A percentile compares a stretch with the other conserved stretches of the same genome.
Evolutionary conservation across 2,888 invertebrate genomes (phyloP).

Genomic region (Apomyelois bistriatella): DNA sequence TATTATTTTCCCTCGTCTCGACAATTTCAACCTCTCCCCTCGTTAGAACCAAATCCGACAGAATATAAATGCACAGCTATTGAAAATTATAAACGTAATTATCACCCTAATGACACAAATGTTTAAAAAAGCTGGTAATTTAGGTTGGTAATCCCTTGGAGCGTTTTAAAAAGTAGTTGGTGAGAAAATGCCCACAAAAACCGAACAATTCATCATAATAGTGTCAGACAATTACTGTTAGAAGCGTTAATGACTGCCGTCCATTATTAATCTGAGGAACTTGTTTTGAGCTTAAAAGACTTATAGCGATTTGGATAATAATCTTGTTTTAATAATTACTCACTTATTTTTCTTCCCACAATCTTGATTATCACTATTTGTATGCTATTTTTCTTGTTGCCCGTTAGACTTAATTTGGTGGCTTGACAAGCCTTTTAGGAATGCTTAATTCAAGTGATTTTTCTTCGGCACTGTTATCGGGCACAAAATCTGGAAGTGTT

Average conservation of each 20-base stretch:
- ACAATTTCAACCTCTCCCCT: slow-evolving; percentile 4
- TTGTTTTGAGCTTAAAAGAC: slow-evolving; percentile 68
- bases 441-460: slow-evolving; percentile 65
- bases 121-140: slow-evolving; percentile 43
- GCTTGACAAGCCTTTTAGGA: slow-evolving; percentile 67
- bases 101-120: slow-evolving; percentile 46
- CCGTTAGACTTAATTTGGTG: slow-evolving; percentile 63
- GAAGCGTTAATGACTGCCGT: slow-evolving; percentile 74
- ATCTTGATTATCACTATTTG: slow-evolving; percentile 73
- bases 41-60: background rate
- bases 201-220: slow-evolving; percentile 75
- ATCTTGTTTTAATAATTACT: slow-evolving; percentile 78
- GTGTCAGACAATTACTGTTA: slow-evolving; percentile 73
- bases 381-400: slow-evolving; percentile 64
- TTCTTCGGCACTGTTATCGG: slow-evolving; percentile 58
- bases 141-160: slow-evolving; percentile 56
- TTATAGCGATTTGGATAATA: slow-evolving; percentile 73
- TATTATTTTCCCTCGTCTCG: slow-evolving; percentile 28
- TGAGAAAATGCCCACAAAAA: slow-evolving; percentile 69
- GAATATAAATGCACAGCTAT: slow-evolving; percentile 17
- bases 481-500: slow-evolving; percentile 33
- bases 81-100: slow-evolving; percentile 44
- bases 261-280: slow-evolving; percentile 72
- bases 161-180: slow-evolving; percentile 55
- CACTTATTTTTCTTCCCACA: slow-evolving; percentile 68